Conservation (phyloP, 53 echinoderm and acorn worm species). For the Echinarachnius parma region DNA sequence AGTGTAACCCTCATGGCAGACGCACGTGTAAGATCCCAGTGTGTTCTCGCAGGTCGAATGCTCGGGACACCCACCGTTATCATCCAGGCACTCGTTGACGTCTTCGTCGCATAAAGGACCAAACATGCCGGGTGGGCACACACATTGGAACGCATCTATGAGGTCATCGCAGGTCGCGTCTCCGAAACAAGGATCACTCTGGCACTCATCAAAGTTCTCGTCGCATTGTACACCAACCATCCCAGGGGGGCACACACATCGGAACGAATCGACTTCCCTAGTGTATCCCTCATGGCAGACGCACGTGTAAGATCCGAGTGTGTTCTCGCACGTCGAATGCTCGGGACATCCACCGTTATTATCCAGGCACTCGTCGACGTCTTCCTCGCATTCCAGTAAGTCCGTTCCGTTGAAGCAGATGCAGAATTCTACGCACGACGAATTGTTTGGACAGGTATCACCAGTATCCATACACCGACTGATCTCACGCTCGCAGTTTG, state of each 20-base stretch:
- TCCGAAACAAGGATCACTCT: slow-evolving; percentile 58
- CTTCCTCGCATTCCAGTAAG: slow-evolving; percentile 45
- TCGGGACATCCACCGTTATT: slow-evolving; percentile 57
- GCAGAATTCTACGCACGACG: slow-evolving; percentile 9
- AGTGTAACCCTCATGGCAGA: slow-evolving; percentile 28
- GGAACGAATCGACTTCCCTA: slow-evolving; percentile 55
- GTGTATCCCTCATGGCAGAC: too few relatives aligned
- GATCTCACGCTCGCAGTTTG: slow-evolving; percentile 32
- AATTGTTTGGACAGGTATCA: slow-evolving; percentile 22
- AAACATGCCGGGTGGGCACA: slow-evolving; percentile 52
- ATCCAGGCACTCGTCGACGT: slow-evolving; percentile 71
- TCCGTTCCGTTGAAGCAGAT: slow-evolving; percentile 12
- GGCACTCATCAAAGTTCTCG: slow-evolving; percentile 63
- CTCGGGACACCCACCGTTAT: slow-evolving; percentile 32
- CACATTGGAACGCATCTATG: slow-evolving; percentile 52
- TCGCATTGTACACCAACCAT: slow-evolving; percentile 58
- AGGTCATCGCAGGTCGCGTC: slow-evolving; percentile 53
- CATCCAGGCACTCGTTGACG: slow-evolving; percentile 76
- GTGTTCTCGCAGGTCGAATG: slow-evolving; percentile 26
- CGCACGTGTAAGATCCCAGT: slow-evolving; percentile 15
- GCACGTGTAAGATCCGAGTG: slow-evolving; percentile 42
- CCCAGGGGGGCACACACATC: slow-evolving; percentile 55
- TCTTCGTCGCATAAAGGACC: slow-evolving; percentile 52
- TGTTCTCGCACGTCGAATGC: not conserved
- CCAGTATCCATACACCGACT: slow-evolving; percentile 31